These are phyloP conservation scores for Lipophrys pholis DNA, from an alignment of 2,113 vertebrate genomes.

Conservation along the genomic window DNA sequence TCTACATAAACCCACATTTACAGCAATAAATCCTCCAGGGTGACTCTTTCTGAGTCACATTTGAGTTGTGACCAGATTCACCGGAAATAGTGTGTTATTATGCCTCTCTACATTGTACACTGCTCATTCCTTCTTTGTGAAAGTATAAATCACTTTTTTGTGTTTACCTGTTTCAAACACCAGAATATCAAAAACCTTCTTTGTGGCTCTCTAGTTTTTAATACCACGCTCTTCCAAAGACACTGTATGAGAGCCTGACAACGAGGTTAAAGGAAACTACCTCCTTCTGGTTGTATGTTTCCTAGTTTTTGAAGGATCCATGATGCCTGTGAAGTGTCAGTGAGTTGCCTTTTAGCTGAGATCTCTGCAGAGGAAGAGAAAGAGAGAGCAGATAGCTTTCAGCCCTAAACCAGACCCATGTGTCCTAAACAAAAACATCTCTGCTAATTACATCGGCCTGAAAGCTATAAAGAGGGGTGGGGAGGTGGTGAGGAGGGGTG, in stretches of 20 bases:
- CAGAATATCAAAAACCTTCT: no score
- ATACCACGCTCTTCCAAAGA: no score
- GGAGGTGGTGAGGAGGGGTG: background rate
- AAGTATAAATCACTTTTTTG: no score
- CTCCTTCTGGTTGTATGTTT: background rate
- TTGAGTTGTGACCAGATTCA: background rate
- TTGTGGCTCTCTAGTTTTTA: no score
- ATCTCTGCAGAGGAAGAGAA: slow-evolving; percentile 24
- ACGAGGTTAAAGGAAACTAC: background rate
- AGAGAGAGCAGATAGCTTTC: slow-evolving; percentile 32
- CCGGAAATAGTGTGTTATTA: no score
- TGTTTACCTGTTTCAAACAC: no score
- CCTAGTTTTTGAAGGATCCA: background rate
- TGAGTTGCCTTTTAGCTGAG: slow-evolving; percentile 30
- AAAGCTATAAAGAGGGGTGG: slow-evolving; percentile 46
- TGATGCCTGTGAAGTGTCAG: background rate
- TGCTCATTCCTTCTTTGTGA: no score
- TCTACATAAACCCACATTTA: background rate
- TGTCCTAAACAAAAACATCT: slow-evolving; percentile 35
- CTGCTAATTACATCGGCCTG: slow-evolving; percentile 63
- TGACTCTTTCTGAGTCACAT: slow-evolving; percentile 13
- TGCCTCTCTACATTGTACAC: no score
- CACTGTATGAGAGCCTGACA: background rate
- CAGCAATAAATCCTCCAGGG: background rate
- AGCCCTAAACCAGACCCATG: slow-evolving; percentile 50